Evolutionary conservation across 2,888 invertebrate genomes (phyloP).

Genomic region (Nipponacmea schrenckii): DNA sequence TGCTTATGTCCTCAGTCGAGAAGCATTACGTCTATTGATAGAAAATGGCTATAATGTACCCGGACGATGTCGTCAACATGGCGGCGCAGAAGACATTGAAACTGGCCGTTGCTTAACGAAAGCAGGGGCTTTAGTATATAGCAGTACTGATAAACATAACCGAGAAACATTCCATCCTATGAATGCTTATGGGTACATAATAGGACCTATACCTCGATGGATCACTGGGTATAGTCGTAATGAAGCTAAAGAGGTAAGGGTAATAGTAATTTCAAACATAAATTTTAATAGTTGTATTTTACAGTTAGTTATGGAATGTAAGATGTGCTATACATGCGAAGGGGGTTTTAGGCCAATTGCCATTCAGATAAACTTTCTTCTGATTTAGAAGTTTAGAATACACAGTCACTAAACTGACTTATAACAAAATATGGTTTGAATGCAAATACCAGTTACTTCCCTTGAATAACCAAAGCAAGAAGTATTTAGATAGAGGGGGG

Average conservation of each 20-base stretch:
- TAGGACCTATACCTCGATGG: constrained; percentile 38
- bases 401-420: too few relatives aligned
- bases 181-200: constrained; percentile 70
- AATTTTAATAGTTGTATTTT: too few relatives aligned
- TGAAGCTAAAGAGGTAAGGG: constrained; percentile 32
- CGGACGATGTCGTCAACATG: constrained; percentile 74
- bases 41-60: constrained; percentile 78
- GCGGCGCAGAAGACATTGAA: constrained; percentile 81
- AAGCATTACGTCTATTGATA: constrained; percentile 81
- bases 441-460: too few relatives aligned
- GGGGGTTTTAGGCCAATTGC: too few relatives aligned
- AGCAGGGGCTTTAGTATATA: constrained; percentile 86
- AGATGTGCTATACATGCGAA: too few relatives aligned
- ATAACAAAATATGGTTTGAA: too few relatives aligned
- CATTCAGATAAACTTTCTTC: too few relatives aligned
- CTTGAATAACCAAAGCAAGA: too few relatives aligned
- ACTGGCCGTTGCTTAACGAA: constrained; percentile 89
- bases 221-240: constrained; percentile 35
- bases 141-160: constrained; percentile 83
- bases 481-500: too few relatives aligned
- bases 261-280: too few relatives aligned
- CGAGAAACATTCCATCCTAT: constrained; percentile 94
- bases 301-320: too few relatives aligned
- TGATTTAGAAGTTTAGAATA: too few relatives aligned
- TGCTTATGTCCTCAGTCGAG: constrained; percentile 85